Base-by-base conservation (phyloP, 2,113 vertebrate species). In the Girardinichthys multiradiatus region DNA sequence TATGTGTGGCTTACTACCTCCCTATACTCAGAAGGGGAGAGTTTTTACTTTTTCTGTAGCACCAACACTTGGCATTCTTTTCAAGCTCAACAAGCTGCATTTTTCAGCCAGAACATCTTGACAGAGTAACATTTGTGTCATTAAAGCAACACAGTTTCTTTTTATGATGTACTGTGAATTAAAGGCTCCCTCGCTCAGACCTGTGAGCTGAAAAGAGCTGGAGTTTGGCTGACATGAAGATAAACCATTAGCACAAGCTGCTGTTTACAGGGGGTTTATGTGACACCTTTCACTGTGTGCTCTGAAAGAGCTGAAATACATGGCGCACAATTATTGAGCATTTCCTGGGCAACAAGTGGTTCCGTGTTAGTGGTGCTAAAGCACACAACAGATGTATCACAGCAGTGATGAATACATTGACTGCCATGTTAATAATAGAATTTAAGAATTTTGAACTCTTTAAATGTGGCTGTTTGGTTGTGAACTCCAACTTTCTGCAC, bases 401-500 rank as follows among this genome's bases (percentile, higher is more conserved):
- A 45, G 61, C 68, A 19, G 24, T 3, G 60, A 15, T 13, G 21
- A 28, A 57, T 4, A 28, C 54, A 45, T 24, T 9, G 29, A 31
- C 57, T 39, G 4, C 48, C 51, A 64, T 3, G 29, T 57, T 35
- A 27, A 51, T 3, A 27, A 12, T 9, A 11, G 6, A 61, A 3
- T 60, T 48, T 29, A 29, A 6, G 31, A 39, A 4, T 39, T 59
- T 30, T 60, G 27, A 59, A 65, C 57, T 39, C 62, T 67, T 66
- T 11, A 57, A 31, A 57, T 37, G 28, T 63, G 10, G 21, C 5
- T 10, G 14, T 68, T 15, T 64, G 28, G 69, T 60, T n/a, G 21
- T 61, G 30, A 69, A 45, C 35, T 59, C 27, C 15, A 39, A 58
- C 61, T 15, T 62, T 57, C 70, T 62, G 24, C 77, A 80, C 48